Evolutionary conservation across 92 coral and sea anemone genomes (phyloP), one percentile per base, ranked within the genome.

Genomic region (Phenganax subtilis): DNA sequence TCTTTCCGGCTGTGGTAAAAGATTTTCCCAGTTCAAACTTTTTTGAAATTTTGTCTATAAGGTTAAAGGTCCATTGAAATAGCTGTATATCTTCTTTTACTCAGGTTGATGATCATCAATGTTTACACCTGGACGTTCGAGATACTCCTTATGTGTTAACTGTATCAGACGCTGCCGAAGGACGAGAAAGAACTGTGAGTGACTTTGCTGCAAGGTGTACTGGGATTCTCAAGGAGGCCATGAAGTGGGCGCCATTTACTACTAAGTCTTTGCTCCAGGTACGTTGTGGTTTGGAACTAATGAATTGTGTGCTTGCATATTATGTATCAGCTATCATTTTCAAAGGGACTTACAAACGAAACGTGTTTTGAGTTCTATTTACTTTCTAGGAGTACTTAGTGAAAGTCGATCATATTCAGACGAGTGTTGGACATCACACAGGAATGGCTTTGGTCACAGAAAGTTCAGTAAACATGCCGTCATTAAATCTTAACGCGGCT

Each of bases 121-220:
- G 89, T 1, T 87, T 89, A 73, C 88, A 87, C 25, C 85, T 96
- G 77, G 87, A 80, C 0, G 93, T 96, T 0, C 91, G 96, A 9
- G 89, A 87, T 29, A 85, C 97, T 30, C 86, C 96, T 6, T 92
- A 92, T 83, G 89, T 83, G 3, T 81, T 96, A 73, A 84, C 77
- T 37, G 97, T 96, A 15, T 93, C 91, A 51, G 99, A 96, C 54
- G 99, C 87, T 88, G 89, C 93, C 76, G 97, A 90, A 20, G 97
- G 96, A 14, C 90, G 99, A 1, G 99, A 96, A 75, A 92, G 99
- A 6, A 96, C 99, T 12, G 99, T 96, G 54, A 84, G 88, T 61
- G 99, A 96, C 73, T 96, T 96, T 81, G 94, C 99, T 25, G 97
- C 94, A 31, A 89, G 97, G 3, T 96, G 99, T 84, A 96, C 97